These are phyloP conservation scores for Trachelus stipa DNA, from an alignment of 2,888 invertebrate genomes.

Conservation along the genomic window DNA sequence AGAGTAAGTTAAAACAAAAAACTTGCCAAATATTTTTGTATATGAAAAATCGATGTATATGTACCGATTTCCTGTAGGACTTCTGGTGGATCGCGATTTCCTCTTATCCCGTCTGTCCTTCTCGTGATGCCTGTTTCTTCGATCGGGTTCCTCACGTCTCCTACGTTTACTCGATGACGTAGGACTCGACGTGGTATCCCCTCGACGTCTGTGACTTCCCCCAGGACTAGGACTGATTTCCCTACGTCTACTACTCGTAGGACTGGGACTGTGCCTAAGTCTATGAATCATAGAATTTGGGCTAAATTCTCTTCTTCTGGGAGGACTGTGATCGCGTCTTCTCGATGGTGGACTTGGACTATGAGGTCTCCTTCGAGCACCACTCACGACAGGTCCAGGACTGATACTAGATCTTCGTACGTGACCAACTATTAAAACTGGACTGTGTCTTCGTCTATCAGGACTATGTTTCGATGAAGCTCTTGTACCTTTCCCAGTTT, in stretches of 20 bases:
- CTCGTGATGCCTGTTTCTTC: slow-evolving; percentile 68
- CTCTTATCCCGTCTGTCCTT: slow-evolving; percentile 67
- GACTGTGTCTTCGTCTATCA: slow-evolving; percentile 45
- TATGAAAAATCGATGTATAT: not conserved
- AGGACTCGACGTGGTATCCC: slow-evolving; percentile 44
- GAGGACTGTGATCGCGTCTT: slow-evolving; percentile 46
- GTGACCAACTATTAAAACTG: slow-evolving; percentile 37
- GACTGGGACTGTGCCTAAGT: slow-evolving; percentile 59
- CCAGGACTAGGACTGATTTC: slow-evolving; percentile 56
- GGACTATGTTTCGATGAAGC: slow-evolving; percentile 39
- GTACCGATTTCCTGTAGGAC: slow-evolving; percentile 56
- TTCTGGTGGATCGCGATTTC: slow-evolving; percentile 62
- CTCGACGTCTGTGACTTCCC: slow-evolving; percentile 50
- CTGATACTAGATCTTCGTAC: slow-evolving; percentile 41
- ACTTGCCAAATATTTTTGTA: not conserved
- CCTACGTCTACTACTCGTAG: slow-evolving; percentile 44
- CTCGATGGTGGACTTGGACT: slow-evolving; percentile 58
- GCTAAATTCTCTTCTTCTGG: slow-evolving; percentile 57
- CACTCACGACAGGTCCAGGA: slow-evolving; percentile 30
- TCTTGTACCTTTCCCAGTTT: slow-evolving; percentile 28
- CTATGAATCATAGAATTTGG: slow-evolving; percentile 43
- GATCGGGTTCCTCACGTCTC: slow-evolving; percentile 63
- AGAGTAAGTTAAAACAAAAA: not conserved
- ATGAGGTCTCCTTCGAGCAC: slow-evolving; percentile 54
- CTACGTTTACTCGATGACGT: slow-evolving; percentile 64